These are phyloP conservation scores for Nansenia antarctica DNA, from an alignment of 2,113 vertebrate species.

Conservation along the genomic window DNA sequence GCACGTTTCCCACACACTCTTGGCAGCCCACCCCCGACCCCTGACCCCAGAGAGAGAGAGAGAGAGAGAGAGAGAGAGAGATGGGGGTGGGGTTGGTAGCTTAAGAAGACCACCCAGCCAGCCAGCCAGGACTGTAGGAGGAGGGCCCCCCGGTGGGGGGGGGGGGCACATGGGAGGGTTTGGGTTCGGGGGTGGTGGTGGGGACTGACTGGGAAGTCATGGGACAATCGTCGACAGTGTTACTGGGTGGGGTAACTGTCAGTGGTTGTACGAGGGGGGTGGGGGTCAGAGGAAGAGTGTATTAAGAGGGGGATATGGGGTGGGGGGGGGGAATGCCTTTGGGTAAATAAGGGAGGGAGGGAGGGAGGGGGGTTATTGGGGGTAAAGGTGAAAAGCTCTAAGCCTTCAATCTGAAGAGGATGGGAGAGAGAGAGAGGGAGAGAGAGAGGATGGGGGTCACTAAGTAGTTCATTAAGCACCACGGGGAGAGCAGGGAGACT, in stretches of 20 bases:
- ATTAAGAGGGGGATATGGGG: background rate
- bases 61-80: no score
- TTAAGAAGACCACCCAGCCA: slow-evolving; percentile 71
- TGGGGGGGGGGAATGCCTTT: background rate
- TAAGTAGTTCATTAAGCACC: slow-evolving; percentile 47
- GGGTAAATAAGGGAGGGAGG: background rate
- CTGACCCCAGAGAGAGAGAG: slow-evolving; percentile 56
- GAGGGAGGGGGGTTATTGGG: background rate
- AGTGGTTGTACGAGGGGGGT: background rate
- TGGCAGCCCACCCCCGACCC: slow-evolving; percentile 71
- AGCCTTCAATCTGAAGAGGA: background rate
- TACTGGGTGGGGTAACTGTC: background rate
- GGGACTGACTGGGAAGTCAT: no score
- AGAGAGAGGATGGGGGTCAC: slow-evolving; percentile 23
- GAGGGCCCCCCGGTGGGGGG: background rate
- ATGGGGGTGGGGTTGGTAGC: no score
- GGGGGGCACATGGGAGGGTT: background rate
- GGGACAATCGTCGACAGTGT: background rate
- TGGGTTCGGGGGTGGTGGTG: no score
- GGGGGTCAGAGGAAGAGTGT: background rate
- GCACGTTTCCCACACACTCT: slow-evolving; percentile 76
- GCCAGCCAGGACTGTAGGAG: slow-evolving; percentile 43
- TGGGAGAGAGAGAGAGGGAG: background rate
- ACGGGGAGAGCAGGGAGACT: slow-evolving; percentile 31
- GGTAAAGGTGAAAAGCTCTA: slow-evolving; percentile 27